Percentiles rank a stretch among this genome's conserved stretches.
Evolutionary conservation across 2,888 invertebrate genomes (phyloP).

Genomic region (Drosophila siamana): DNA sequence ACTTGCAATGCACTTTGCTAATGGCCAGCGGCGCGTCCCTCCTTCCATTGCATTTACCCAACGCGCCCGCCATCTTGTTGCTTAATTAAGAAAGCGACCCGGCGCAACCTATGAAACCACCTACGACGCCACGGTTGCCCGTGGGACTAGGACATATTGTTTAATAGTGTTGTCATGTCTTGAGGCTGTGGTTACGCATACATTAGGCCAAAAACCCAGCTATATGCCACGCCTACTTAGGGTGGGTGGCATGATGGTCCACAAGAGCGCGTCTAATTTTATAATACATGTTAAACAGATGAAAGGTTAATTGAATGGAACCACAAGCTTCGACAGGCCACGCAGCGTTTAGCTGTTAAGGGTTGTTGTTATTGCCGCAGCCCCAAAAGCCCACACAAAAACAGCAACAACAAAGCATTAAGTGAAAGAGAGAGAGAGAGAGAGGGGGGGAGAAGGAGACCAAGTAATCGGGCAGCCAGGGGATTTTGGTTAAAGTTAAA

Average conservation of each 20-base stretch:
- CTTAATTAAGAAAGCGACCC: conserved; percentile 59
- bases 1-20: conserved; percentile 18
- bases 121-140: conserved; percentile 15
- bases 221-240: conserved; percentile 35
- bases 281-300: conserved; percentile 81
- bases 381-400: conserved; percentile 22
- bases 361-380: conserved; percentile 54
- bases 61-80: conserved; percentile 20
- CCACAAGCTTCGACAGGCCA: conserved; percentile 77
- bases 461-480: conserved; percentile 39
- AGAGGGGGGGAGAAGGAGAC: too few species aligned
- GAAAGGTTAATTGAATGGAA: conserved; percentile 79
- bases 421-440: too few species aligned
- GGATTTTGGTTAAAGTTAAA: conserved; percentile 78
- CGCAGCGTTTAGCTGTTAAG: conserved; percentile 69
- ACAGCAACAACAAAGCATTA: conserved; percentile 32
- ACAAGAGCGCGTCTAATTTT: conserved; percentile 78
- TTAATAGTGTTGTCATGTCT: conserved; percentile 80
- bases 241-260: conserved; percentile 59
- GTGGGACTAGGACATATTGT: conserved; percentile 61
- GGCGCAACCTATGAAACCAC: conserved; percentile 30
- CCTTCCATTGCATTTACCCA: conserved; percentile 3
- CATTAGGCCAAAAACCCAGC: conserved; percentile 58
- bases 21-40: conserved; percentile 1
- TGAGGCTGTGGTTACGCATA: conserved; percentile 76